Evolutionary conservation across 2,888 invertebrate species (phyloP).

Genomic region (Isotomurus palustris): DNA sequence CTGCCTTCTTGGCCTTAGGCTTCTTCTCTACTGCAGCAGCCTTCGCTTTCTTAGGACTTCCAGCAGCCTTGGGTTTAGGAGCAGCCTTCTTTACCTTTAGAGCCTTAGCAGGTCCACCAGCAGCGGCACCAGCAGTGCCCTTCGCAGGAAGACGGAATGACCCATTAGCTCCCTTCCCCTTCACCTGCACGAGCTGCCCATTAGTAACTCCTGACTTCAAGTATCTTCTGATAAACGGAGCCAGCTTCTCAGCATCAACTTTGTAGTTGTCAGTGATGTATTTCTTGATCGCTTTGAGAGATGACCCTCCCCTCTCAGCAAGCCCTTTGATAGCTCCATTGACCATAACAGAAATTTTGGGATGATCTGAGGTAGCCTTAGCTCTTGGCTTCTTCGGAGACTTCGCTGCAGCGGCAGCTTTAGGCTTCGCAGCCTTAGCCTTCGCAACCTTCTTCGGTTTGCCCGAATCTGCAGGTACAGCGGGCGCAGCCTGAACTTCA

Average conservation of each 20-base stretch:
- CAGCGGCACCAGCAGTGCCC: slow-evolving; percentile 12
- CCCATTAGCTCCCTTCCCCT: slow-evolving; percentile 39
- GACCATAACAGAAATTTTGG: slow-evolving; percentile 58
- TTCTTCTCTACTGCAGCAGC: slow-evolving; percentile 3
- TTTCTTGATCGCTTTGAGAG: slow-evolving; percentile 60
- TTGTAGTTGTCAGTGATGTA: slow-evolving; percentile 60
- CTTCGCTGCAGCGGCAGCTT: slow-evolving; percentile 21
- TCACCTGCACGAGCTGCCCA: slow-evolving; percentile 47
- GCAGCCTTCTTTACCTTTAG: slow-evolving; percentile 12
- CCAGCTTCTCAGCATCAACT: slow-evolving; percentile 58
- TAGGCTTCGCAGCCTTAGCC: slow-evolving; percentile 25
- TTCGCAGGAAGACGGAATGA: slow-evolving; percentile 37
- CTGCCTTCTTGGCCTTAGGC: slow-evolving; percentile 4
- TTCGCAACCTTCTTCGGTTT: slow-evolving; percentile 35
- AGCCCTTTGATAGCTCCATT: slow-evolving; percentile 52
- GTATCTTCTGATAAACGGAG: slow-evolving; percentile 59
- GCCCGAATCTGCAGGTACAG: slow-evolving; percentile 26
- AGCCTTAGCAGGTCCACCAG: slow-evolving; percentile 2
- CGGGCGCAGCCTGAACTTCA: slow-evolving; percentile 21
- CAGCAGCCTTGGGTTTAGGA: slow-evolving; percentile 11
- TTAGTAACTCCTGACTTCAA: slow-evolving; percentile 57
- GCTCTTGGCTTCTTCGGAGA: slow-evolving; percentile 21
- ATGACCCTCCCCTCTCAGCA: slow-evolving; percentile 57
- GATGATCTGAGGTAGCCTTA: slow-evolving; percentile 50
- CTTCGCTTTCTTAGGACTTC: slow-evolving; percentile 20